These are phyloP conservation scores for Entosphenus tridentatus DNA, from an alignment of 2,113 vertebrate genomes.

Conservation along the genomic window DNA sequence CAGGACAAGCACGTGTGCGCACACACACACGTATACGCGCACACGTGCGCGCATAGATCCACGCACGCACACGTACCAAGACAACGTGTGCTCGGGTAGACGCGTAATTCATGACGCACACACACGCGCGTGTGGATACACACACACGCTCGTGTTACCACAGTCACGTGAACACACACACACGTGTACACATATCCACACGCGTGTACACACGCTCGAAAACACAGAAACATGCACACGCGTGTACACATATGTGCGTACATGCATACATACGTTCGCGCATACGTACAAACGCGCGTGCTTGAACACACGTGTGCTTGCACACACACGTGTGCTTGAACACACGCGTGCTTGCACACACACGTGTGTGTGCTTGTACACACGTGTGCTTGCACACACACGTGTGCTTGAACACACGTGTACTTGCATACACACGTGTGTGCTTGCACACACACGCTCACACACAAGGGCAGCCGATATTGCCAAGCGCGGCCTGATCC, in stretches of 20 bases:
- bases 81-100: neutral
- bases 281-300: neutral
- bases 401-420: neutral
- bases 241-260: neutral
- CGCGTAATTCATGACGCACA: neutral
- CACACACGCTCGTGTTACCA: neutral
- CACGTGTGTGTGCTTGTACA: no score
- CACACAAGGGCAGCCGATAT: neutral
- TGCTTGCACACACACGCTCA: neutral
- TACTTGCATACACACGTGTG: no score
- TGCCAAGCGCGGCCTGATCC: neutral
- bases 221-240: neutral
- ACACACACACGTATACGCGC: constrained; percentile 1
- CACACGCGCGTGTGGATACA: neutral
- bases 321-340: neutral
- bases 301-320: neutral
- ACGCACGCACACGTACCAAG: neutral
- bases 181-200: neutral
- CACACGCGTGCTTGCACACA: no score
- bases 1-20: neutral
- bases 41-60: neutral
- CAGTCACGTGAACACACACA: neutral
- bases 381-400: neutral
- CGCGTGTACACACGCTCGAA: neutral
- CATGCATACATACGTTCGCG: neutral